Percentiles rank a stretch among this genome's conserved stretches.
These are phyloP conservation scores for Melanotaenia maccullochi DNA, from an alignment of 2,797 vertebrate genomes.

Conservation along the genomic window DNA sequence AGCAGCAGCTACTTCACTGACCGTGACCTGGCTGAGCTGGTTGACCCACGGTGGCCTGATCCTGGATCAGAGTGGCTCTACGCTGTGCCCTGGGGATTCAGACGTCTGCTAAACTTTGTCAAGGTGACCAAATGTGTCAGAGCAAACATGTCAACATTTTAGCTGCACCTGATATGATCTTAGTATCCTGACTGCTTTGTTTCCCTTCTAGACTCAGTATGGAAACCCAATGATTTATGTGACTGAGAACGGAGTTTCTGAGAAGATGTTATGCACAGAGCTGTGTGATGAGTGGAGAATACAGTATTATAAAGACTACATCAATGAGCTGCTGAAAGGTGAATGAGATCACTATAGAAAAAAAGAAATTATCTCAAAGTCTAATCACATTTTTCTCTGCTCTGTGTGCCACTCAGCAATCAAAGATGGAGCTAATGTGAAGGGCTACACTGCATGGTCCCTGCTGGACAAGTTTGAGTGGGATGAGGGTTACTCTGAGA, in stretches of 20 bases:
- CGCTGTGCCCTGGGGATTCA: slow-evolving; percentile 93
- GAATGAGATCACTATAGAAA: not conserved
- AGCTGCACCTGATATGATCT: not conserved
- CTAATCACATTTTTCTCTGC: not conserved
- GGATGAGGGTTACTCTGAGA: slow-evolving; percentile 92
- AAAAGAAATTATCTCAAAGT: not conserved
- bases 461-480: slow-evolving; percentile 96
- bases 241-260: slow-evolving; percentile 93
- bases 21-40: slow-evolving; percentile 88
- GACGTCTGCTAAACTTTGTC: slow-evolving; percentile 92
- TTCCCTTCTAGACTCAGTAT: slow-evolving; percentile 87
- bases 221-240: slow-evolving; percentile 91
- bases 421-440: slow-evolving; percentile 92
- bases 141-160: slow-evolving; percentile 9
- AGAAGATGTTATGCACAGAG: slow-evolving; percentile 87
- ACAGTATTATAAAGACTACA: slow-evolving; percentile 90
- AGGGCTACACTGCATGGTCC: slow-evolving; percentile 94
- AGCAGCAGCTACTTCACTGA: slow-evolving; percentile 89
- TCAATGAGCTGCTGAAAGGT: slow-evolving; percentile 88
- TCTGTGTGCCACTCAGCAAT: slow-evolving; percentile 82
- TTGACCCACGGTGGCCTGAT: slow-evolving; percentile 91
- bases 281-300: slow-evolving; percentile 95
- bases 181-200: slow-evolving; percentile 15
- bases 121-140: slow-evolving; percentile 82
- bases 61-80: slow-evolving; percentile 91